Base-by-base conservation (phyloP, 2,888 invertebrate genomes). In the Sicus ferrugineus region DNA sequence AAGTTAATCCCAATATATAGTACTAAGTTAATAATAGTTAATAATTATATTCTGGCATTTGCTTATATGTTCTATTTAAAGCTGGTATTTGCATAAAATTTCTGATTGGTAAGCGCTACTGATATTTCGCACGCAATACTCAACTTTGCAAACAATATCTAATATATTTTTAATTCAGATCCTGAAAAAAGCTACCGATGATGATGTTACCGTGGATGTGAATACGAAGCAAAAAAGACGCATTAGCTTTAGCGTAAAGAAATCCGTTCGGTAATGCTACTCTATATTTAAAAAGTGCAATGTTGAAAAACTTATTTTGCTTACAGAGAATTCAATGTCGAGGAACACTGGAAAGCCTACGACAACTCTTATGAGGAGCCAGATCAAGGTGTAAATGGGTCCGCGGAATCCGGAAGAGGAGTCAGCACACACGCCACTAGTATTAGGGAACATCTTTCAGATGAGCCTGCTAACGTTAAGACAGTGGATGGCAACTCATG, bases 341-440 rank as follows among this genome's bases (percentile, higher is more conserved):
- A 74, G 34, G 74, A 75, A 14, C 72, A 73, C 48, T 71, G 75
- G 7, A 71, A 71, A 67, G 65, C 71, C 16, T 75, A 73, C 73
- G 72, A 74, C 23, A 73, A 74, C 50, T 73, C 75, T 0, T 76
- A 75, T 59, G 76, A 75, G 65, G 68, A 73, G 23, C 73, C 73
- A 0, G 76, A 76, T 66, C 54, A 71, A 68, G 52, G 48, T 7
- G 48, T 21, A 6, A 67, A 67, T 23, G 21, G 48, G 19, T 59
- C 67, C 6, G 59, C 11, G 2, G 67, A 46, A 31, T 21, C 19
- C n/a, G n/a, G n/a, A n/a, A n/a, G n/a, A n/a, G n/a, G n/a, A n/a
- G n/a, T n/a, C n/a, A n/a, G n/a, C n/a, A n/a, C n/a, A n/a, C n/a
- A n/a, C n/a, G n/a, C n/a, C n/a, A n/a, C n/a, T n/a, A n/a, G n/a